Conservation (phyloP, 2,113 vertebrate genomes). For the Turnix velox region DNA sequence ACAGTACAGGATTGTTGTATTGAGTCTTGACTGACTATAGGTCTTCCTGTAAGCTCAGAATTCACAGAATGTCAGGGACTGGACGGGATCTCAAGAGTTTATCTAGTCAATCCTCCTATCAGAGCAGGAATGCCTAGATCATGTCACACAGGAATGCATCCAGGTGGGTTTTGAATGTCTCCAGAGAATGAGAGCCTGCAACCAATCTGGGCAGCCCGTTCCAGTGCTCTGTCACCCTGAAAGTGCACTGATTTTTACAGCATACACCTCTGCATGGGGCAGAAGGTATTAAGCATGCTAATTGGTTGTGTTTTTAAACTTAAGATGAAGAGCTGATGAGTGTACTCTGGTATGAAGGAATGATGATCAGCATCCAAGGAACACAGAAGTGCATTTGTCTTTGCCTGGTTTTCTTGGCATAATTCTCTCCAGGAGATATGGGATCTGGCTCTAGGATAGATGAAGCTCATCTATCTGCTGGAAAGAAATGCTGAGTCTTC, state of each 20-base stretch:
- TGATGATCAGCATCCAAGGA: background rate
- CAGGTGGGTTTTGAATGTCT: too few species aligned
- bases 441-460: background rate
- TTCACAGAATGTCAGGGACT: too few species aligned
- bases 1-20: too few species aligned
- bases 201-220: too few species aligned
- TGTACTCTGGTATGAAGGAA: background rate
- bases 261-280: background rate
- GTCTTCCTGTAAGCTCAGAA: too few species aligned
- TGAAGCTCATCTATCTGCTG: background rate
- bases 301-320: background rate
- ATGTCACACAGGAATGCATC: too few species aligned
- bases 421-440: background rate
- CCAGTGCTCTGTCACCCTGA: too few species aligned
- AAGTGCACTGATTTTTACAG: background rate
- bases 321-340: background rate
- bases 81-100: too few species aligned
- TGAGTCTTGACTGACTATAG: too few species aligned
- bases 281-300: background rate
- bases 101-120: too few species aligned
- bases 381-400: background rate
- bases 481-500: background rate
- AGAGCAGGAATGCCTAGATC: too few species aligned
- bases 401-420: background rate
- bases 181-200: too few species aligned